phyloP scores from a whole-genome alignment of 2,113 vertebrate species.

The Mastomys natalensis region DNA sequence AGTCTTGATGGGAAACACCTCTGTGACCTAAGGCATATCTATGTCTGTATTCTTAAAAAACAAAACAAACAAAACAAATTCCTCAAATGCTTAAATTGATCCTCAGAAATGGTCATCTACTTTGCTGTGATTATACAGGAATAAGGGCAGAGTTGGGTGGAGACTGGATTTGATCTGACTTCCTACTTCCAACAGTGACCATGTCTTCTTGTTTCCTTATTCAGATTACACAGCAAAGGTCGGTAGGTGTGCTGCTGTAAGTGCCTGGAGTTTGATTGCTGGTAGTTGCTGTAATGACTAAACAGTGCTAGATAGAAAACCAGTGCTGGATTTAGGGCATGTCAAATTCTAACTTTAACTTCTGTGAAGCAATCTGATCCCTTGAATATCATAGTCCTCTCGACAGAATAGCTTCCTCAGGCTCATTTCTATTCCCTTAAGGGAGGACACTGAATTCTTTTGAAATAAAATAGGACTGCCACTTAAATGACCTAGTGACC shows the following conservation, averaged over 20 bases:
- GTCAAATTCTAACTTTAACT: constrained; percentile 22
- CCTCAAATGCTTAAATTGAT: neutral
- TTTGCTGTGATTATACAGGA: neutral
- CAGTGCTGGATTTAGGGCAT: neutral
- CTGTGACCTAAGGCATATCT: neutral
- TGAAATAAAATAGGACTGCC: constrained; percentile 59
- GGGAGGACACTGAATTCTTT: constrained; percentile 1
- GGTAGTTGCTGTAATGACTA: neutral
- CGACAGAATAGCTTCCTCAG: constrained; percentile 3
- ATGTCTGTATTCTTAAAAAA: neutral
- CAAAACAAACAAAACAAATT: neutral
- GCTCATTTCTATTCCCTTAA: constrained; percentile 27
- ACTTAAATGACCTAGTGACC: constrained; percentile 64
- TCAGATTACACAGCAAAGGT: neutral
- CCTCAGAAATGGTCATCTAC: neutral
- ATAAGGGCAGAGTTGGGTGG: neutral
- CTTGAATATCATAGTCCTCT: neutral
- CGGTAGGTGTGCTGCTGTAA: neutral
- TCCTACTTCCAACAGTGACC: neutral
- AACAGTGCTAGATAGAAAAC: neutral
- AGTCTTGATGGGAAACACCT: neutral
- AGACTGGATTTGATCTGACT: neutral
- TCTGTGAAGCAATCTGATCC: constrained; percentile 5
- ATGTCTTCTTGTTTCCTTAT: neutral
- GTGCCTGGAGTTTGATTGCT: neutral